Evolutionary conservation across 2,888 invertebrate species (phyloP), one percentile per base, ranked within the genome.

Genomic region (Harmothoe impar): DNA sequence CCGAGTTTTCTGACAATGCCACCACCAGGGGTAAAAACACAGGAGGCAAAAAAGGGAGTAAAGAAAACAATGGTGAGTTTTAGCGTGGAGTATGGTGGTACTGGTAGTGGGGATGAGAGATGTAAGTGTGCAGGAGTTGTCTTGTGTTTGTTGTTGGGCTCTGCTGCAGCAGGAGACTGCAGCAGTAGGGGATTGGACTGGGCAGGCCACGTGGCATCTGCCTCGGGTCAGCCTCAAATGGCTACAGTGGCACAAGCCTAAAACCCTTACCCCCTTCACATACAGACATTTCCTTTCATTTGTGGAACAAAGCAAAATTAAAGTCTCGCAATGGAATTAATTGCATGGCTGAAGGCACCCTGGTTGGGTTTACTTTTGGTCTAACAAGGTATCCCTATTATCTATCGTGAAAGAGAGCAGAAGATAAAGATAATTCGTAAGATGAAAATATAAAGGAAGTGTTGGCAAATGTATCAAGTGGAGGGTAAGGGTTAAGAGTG

Each of bases 201-300:
- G 81, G 43, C 31, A 31, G 17, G 84, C 54, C 25, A 20, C 25
- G 52, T 43, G 43, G 52, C 86, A 86, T 86, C 86, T 86, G 86
- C 86, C 86, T 54, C 23, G 54, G 86, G 86, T 86, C 86, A 86
- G 56, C 86, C 52, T 86, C 54, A 1, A n/a, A 52, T 54, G 86
- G 86, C 54, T 54, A 86, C 86, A 86, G 54, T 86, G 52, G 54
- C 86, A 86, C 23, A 54, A 54, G 52, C 54, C 0, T 33, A 33
- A 33, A 72, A 3, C 72, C 72, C 29, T 72, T 72, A 3, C 62
- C 20, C 62, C 62, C 43, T 43, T 3, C 43, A 43, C 43, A 43
- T 7, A 7, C 43, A 43, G 5, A 7, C 43, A 43, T 43, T 10
- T 43, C 43, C 62, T 7, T 12, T 15, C 15, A 5, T 62, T 62